Base-by-base conservation (phyloP, 2,888 invertebrate species). In the Oegoconia quadripuncta region DNA sequence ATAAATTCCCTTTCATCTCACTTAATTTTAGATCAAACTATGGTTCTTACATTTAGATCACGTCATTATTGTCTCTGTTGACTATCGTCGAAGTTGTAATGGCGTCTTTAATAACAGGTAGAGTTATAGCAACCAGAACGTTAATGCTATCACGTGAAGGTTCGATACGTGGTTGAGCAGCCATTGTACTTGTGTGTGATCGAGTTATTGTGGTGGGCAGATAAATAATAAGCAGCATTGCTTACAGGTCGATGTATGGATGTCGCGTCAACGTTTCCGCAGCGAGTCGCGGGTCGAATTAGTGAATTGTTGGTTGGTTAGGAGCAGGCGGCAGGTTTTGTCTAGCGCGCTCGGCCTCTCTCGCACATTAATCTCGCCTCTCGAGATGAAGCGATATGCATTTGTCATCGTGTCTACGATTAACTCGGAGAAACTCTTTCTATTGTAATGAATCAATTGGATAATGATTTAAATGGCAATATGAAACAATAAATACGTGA, bases 21-120 rank as follows among this genome's bases (percentile, higher is more conserved):
- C 67, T 77, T 82, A 82, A 86, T 82, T 87, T 84, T 86, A 82
- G 83, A 83, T 74, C 79, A 74, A 77, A 78, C 83, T 74, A 83
- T 80, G 80, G 79, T 81, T 79, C 80, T 77, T 77, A 74, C 78
- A 80, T 82, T 83, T 76, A 80, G 77, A 81, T 79, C 80, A 72
- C 66, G 72, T 80, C 78, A 81, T 82, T 75, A 83, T 83, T 81
- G 81, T 84, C 79, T 82, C 69, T 70, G 70, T 59, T 71, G 56
- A 74, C 62, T 60, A 61, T 55, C 47, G 50, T 46, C 33, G 43
- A 41, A 17, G 42, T 42, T 49, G 41, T 42, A 59, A 64, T 58
- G 65, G 66, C 45, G 69, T 59, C 63, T 41, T 64, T 47, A 59
- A 59, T 52, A 29, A 39, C 15, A 22, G 7, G 36, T 33, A 32